phyloP scores from a whole-genome alignment of 2,797 vertebrate genomes.

The Babyrousa celebensis region DNA sequence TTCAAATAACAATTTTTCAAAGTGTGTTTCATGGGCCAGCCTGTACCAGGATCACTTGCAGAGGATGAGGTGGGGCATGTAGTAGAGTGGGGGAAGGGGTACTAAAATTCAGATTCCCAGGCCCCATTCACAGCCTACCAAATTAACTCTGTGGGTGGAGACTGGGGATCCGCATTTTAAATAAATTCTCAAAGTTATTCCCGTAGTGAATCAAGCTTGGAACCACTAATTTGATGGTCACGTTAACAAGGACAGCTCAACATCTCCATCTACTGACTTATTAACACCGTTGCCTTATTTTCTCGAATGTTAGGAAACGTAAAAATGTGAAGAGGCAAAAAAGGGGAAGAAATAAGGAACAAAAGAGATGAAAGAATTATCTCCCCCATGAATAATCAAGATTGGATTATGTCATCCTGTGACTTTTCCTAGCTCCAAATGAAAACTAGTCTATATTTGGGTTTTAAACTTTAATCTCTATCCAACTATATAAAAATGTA shows the following conservation, averaged over 20 bases:
- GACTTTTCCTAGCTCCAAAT: neutral
- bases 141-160: slow-evolving; percentile 7
- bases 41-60: neutral
- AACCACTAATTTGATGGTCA: neutral
- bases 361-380: neutral
- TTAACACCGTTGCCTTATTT: neutral
- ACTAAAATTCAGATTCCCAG: slow-evolving; percentile 7
- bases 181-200: neutral
- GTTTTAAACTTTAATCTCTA: slow-evolving; percentile 19
- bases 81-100: neutral
- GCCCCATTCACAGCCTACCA: neutral
- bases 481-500: neutral
- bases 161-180: slow-evolving; percentile 1
- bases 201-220: neutral
- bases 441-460: neutral
- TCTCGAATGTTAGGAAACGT: slow-evolving; percentile 36
- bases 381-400: slow-evolving; percentile 47
- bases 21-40: neutral
- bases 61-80: neutral
- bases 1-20: slow-evolving; percentile 44
- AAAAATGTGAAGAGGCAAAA: neutral
- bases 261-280: slow-evolving; percentile 59
- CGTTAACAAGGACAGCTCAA: slow-evolving; percentile 39
- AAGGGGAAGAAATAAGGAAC: neutral
- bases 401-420: neutral